Conservation (phyloP, 2,113 vertebrate species). For the Phrynocephalus versicolor region DNA sequence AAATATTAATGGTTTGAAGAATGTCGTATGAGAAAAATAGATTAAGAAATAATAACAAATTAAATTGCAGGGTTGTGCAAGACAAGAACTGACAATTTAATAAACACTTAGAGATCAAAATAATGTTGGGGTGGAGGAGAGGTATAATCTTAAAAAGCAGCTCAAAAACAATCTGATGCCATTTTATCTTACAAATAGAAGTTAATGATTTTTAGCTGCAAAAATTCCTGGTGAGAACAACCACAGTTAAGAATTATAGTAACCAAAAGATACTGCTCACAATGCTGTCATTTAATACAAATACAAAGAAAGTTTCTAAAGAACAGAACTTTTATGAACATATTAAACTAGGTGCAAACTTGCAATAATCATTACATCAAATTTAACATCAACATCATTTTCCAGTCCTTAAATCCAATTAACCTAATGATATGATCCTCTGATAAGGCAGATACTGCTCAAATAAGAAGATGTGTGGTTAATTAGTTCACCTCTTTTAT, state of each 20-base stretch:
- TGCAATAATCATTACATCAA: not conserved
- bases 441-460: not conserved
- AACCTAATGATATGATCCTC: not conserved
- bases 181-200: not conserved
- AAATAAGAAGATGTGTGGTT: not conserved
- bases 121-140: no score
- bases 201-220: not conserved
- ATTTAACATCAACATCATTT: not conserved
- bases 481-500: conserved; percentile 23
- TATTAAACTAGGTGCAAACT: not conserved
- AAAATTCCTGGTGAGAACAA: not conserved
- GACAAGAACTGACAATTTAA: not conserved
- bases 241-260: not conserved
- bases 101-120: not conserved
- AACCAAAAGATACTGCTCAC: not conserved
- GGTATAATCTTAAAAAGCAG: not conserved
- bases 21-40: not conserved
- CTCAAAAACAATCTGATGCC: not conserved
- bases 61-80: not conserved
- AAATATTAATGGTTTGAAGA: not conserved
- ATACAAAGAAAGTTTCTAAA: not conserved
- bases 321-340: not conserved
- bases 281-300: not conserved
- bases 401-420: not conserved
- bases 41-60: not conserved